Evolutionary conservation across 2,113 vertebrate species (phyloP), one percentile per base, ranked within the genome.

Genomic region (Hippolais icterina): DNA sequence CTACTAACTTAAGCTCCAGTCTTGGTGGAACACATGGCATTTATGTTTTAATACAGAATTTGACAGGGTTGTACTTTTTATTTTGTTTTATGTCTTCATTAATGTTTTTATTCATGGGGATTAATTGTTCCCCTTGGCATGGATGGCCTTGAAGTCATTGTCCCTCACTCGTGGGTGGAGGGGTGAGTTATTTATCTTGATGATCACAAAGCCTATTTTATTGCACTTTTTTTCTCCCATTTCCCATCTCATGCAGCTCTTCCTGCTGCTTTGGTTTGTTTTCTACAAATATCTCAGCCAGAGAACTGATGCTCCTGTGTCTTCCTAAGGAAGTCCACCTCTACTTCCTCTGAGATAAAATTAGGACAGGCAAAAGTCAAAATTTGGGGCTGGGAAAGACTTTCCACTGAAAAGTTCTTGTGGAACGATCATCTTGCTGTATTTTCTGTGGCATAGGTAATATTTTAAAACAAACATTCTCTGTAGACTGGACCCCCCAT

Each of bases 111-210:
- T 69, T 81, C 17, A 31, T 29, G 37, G 27, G 6, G 31, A 83
- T 87, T 81, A 83, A 70, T 77, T 96, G 22, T 15, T 74, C n/a
- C 12, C n/a, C 24, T 69, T 66, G 21, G 18, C 7, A 1, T 0
- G 0, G 11, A 49, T 1, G 1, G 4, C 47, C 29, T 23, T 0
- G 0, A n/a, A 39, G 49, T 15, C 65, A 44, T 50, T 77, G 37
- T 4, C 46, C 21, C 39, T 92, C 53, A 33, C 12, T 59, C 52
- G 41, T 17, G 52, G 18, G 6, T 49, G 11, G 10, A 7, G 11
- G 10, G 7, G 21, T n/a, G n/a, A 61, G 8, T 57, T 35, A 24
- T 57, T 89, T 27, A 61, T 12, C 15, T 53, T n/a, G 7, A 0
- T 24, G 20, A 9, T 37, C 33, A 49, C 2, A 1, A 87, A 70